These are phyloP conservation scores for Triplophysa tibetana DNA, from an alignment of 2,113 vertebrate genomes.

Conservation along the genomic window DNA sequence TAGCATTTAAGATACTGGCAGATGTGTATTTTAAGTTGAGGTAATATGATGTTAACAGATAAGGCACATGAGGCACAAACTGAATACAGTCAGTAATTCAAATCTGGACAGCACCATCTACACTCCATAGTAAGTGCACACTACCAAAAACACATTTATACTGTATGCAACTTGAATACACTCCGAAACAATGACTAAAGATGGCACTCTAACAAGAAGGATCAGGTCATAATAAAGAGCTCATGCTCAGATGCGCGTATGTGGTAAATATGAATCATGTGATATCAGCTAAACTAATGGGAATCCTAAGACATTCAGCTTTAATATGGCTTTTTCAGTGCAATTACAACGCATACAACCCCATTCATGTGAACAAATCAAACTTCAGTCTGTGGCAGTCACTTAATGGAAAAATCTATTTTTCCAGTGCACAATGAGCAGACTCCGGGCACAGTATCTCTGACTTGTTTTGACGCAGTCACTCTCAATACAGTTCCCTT, in stretches of 20 bases:
- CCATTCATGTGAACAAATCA: not conserved
- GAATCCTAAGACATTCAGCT: not conserved
- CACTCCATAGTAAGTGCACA: not conserved
- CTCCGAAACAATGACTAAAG: constrained; percentile 4
- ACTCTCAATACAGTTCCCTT: constrained; percentile 6
- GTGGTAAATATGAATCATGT: not conserved
- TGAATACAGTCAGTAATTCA: not conserved
- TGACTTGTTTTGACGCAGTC: not conserved
- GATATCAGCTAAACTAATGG: not conserved
- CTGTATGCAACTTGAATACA: not conserved
- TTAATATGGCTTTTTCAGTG: constrained; percentile 5
- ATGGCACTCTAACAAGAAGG: constrained; percentile 11
- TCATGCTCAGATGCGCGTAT: not conserved
- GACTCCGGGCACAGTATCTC: not conserved
- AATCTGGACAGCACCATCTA: not conserved
- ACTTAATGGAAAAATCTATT: constrained; percentile 27
- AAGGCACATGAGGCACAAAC: not conserved
- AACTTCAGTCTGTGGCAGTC: not conserved
- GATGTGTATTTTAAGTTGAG: not conserved
- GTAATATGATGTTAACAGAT: not conserved
- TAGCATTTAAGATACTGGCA: not conserved
- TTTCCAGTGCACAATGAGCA: not conserved
- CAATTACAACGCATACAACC: not conserved
- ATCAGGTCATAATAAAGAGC: constrained; percentile 12
- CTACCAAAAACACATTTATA: not conserved